Conservation (phyloP, 2,888 invertebrate species). For the Callosobruchus maculatus region DNA sequence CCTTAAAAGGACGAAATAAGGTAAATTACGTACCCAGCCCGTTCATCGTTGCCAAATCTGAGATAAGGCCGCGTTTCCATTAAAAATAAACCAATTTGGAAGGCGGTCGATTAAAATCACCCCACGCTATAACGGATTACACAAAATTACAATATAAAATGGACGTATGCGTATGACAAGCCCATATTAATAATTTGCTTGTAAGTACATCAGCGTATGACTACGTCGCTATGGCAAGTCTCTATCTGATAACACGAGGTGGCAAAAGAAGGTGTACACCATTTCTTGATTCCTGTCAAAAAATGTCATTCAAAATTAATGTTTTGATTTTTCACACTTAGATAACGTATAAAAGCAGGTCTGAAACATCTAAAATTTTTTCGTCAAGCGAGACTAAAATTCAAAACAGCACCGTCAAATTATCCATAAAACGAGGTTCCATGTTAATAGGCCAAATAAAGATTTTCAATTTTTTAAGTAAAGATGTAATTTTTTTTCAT, state of each 20-base stretch:
- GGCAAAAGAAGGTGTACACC: no score
- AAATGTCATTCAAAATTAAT: no score
- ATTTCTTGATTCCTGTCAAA: no score
- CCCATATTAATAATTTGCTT: background rate
- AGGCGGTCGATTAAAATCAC: background rate
- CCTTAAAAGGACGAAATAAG: background rate
- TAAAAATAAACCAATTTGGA: background rate
- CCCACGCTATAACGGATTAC: background rate
- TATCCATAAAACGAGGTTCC: no score
- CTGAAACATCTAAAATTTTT: no score
- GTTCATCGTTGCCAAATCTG: background rate
- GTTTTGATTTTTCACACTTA: no score
- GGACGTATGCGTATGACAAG: background rate
- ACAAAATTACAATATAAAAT: background rate
- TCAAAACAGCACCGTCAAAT: no score
- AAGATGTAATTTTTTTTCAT: no score
- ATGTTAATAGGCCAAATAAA: no score
- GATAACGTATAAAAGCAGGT: no score
- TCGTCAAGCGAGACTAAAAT: no score
- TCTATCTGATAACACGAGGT: background rate
- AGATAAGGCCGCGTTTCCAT: background rate
- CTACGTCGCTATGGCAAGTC: background rate
- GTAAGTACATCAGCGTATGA: background rate
- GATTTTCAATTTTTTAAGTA: no score
- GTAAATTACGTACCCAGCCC: background rate